These are phyloP conservation scores for Podarcis raffonei DNA, from an alignment of 2,113 vertebrate species.

Conservation along the genomic window DNA sequence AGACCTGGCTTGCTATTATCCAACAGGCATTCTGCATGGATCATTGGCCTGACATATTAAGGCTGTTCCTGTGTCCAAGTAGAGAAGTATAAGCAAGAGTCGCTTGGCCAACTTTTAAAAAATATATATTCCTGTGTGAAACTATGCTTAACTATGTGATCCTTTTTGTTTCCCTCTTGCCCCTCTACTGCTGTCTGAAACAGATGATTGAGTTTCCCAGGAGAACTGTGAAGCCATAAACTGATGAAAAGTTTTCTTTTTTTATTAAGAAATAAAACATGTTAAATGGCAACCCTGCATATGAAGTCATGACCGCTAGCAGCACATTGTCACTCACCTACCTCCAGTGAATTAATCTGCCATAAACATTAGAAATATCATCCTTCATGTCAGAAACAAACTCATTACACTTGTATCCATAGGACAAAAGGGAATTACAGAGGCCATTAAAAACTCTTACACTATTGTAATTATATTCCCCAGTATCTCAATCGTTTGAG, in stretches of 20 bases:
- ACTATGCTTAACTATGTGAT: neutral
- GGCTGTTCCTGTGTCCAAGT: neutral
- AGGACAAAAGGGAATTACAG: conserved; percentile 47
- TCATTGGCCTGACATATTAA: neutral
- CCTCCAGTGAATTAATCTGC: conserved; percentile 65
- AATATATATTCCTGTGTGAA: neutral
- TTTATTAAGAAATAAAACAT: conserved; percentile 61
- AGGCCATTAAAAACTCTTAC: conserved; percentile 39
- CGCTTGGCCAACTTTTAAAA: conserved; percentile 2
- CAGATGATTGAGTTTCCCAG: conserved; percentile 34
- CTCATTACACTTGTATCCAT: conserved; percentile 49
- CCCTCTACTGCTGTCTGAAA: conserved; percentile 49
- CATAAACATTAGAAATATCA: conserved; percentile 63
- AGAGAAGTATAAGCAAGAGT: neutral
- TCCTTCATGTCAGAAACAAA: conserved; percentile 59
- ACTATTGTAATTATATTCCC: conserved; percentile 41
- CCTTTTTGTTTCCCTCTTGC: neutral
- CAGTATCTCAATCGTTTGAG: conserved; percentile 29
- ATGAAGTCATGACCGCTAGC: conserved; percentile 51
- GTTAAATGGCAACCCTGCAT: conserved; percentile 55
- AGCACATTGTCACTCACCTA: conserved; percentile 60
- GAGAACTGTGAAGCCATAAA: conserved; percentile 47
- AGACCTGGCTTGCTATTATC: neutral
- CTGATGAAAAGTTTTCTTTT: conserved; percentile 48
- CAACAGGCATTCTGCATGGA: neutral